Evolutionary conservation across 2,888 invertebrate species (phyloP).

Genomic region (Nomada ferruginata): DNA sequence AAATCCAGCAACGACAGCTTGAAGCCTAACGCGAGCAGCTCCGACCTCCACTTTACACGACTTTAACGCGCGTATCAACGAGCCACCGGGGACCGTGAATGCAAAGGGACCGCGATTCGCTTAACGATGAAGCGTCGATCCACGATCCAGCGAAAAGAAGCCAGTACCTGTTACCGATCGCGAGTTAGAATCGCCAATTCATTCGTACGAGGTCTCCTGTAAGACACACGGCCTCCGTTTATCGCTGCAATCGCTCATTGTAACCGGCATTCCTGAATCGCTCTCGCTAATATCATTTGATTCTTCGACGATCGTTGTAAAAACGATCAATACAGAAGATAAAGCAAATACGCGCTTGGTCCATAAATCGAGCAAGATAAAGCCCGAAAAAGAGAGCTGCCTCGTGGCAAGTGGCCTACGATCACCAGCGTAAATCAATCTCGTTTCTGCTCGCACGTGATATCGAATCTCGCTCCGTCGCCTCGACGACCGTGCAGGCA

Average conservation of each 20-base stretch:
- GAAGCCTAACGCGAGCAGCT: conserved; percentile 12
- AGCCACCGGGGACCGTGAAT: conserved; percentile 10
- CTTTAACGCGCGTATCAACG: conserved; percentile 45
- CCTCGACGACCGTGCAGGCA: background rate
- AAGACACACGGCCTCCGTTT: background rate
- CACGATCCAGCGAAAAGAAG: conserved; percentile 31
- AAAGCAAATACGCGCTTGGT: background rate
- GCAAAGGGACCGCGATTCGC: conserved; percentile 33
- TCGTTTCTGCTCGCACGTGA: background rate
- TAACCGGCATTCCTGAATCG: background rate
- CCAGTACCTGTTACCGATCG: conserved; percentile 8
- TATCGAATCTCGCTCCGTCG: conserved; percentile 1
- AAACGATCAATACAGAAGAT: background rate
- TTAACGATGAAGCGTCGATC: background rate
- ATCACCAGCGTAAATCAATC: conserved; percentile 17
- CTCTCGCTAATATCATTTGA: background rate
- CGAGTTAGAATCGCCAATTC: background rate
- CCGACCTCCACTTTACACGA: conserved; percentile 27
- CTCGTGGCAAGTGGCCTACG: background rate
- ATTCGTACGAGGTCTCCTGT: background rate
- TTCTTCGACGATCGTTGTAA: background rate
- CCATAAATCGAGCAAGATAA: background rate
- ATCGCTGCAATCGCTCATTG: too few species aligned
- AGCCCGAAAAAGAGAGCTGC: background rate
- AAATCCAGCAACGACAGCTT: conserved; percentile 50